A percentile compares a stretch with the other conserved stretches of the same genome.
These are phyloP conservation scores for Himalopsyche tibetana DNA, from an alignment of 2,888 invertebrate genomes.

Conservation along the genomic window DNA sequence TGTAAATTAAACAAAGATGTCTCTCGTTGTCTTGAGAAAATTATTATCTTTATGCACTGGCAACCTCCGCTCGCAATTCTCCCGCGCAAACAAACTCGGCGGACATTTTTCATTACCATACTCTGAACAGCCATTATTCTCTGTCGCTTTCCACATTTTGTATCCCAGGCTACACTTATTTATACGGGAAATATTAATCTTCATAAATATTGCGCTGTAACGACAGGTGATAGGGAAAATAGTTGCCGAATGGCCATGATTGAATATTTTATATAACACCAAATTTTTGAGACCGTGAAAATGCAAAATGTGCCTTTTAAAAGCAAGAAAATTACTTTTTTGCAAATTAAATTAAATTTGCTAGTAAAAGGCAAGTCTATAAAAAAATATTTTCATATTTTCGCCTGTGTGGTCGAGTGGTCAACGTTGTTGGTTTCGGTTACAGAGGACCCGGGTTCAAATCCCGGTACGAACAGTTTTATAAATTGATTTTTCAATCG, in stretches of 20 bases:
- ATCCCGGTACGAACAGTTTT: too few species aligned
- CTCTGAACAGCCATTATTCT: conserved; percentile 34
- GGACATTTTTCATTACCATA: conserved; percentile 46
- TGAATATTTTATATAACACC: too few species aligned
- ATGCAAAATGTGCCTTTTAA: too few species aligned
- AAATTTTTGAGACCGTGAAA: too few species aligned
- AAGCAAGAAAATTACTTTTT: too few species aligned
- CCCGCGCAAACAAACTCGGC: conserved; percentile 46
- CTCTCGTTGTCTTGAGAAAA: conserved; percentile 31
- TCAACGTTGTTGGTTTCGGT: too few species aligned
- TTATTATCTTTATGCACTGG: conserved; percentile 48
- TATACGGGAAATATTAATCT: conserved; percentile 17
- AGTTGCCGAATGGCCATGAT: neutral
- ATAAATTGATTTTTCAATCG: too few species aligned
- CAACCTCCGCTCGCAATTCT: conserved; percentile 38
- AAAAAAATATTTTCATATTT: too few species aligned
- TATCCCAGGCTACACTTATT: neutral
- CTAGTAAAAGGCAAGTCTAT: too few species aligned
- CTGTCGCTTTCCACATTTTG: conserved; percentile 14
- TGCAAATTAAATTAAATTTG: too few species aligned
- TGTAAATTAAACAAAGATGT: conserved; percentile 43
- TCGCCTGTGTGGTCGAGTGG: too few species aligned
- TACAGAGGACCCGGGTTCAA: too few species aligned
- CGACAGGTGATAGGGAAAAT: neutral
- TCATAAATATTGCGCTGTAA: conserved; percentile 13